phyloP scores from a whole-genome alignment of 2,888 invertebrate species.

The Zaprionus bogoriensis region DNA sequence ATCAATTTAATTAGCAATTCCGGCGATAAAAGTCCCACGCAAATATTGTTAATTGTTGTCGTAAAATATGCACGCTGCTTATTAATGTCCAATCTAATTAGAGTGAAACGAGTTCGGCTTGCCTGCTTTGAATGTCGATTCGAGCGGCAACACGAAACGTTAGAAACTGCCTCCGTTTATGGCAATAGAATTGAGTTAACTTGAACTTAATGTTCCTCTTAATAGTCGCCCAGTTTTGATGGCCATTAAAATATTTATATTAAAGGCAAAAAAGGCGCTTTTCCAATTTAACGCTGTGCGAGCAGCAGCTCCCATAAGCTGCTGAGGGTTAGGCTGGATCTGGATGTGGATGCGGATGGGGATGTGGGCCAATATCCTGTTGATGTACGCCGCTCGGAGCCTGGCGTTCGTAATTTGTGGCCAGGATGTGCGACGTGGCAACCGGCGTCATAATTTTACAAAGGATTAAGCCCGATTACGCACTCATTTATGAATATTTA shows the following conservation, averaged over 20 bases:
- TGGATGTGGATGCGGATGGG: not conserved
- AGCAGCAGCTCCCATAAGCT: slow-evolving; percentile 28
- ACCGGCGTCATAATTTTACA: slow-evolving; percentile 69
- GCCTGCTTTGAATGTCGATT: slow-evolving; percentile 7
- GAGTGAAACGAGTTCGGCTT: slow-evolving; percentile 16
- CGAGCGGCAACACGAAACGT: too few relatives aligned
- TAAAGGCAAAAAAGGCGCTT: slow-evolving; percentile 36
- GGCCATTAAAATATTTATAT: slow-evolving; percentile 64
- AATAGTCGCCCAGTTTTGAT: slow-evolving; percentile 48
- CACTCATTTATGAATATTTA: slow-evolving; percentile 75
- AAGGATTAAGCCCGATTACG: slow-evolving; percentile 75
- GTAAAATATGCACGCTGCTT: slow-evolving; percentile 36
- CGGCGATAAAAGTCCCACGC: slow-evolving; percentile 14
- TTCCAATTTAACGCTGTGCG: slow-evolving; percentile 73
- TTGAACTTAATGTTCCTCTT: slow-evolving; percentile 29
- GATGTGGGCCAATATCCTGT: slow-evolving; percentile 61
- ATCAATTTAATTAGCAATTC: slow-evolving; percentile 48
- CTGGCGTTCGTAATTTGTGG: slow-evolving; percentile 57
- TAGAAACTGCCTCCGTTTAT: slow-evolving; percentile 17
- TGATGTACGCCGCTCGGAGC: too few relatives aligned
- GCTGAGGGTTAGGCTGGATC: not conserved
- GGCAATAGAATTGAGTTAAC: slow-evolving; percentile 22
- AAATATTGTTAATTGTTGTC: slow-evolving; percentile 30
- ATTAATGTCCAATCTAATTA: slow-evolving; percentile 59
- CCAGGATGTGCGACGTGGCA: slow-evolving; percentile 43